These are phyloP conservation scores for Amblyteles armatorius DNA, from an alignment of 2,888 invertebrate genomes.

Conservation along the genomic window DNA sequence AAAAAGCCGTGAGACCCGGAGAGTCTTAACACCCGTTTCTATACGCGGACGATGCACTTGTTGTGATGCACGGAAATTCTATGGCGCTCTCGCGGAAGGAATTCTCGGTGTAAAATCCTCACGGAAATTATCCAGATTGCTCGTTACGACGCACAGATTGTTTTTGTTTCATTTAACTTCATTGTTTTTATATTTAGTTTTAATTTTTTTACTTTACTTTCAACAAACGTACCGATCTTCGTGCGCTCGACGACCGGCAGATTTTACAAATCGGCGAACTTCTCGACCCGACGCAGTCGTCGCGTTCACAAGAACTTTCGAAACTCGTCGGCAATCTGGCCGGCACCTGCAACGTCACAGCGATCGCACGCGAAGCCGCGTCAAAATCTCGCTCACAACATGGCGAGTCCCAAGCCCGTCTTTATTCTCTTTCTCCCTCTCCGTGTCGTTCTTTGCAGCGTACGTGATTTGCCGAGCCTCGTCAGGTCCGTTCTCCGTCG, in stretches of 20 bases:
- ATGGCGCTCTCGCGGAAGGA: conserved; percentile 1
- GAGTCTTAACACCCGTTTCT: neutral
- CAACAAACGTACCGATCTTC: neutral
- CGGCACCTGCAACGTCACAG: conserved; percentile 61
- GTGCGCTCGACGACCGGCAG: neutral
- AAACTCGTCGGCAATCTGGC: neutral
- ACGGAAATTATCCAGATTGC: neutral
- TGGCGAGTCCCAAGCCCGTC: conserved; percentile 39
- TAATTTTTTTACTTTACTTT: neutral
- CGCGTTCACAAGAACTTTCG: neutral
- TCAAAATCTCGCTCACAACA: conserved; percentile 60
- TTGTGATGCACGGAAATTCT: conserved; percentile 53
- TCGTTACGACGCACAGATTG: neutral
- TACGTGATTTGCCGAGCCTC: conserved; percentile 1
- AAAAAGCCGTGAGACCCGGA: neutral
- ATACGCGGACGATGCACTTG: conserved; percentile 47
- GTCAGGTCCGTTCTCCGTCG: neutral
- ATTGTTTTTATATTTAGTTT: neutral
- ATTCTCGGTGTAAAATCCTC: neutral
- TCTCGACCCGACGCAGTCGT: conserved; percentile 7
- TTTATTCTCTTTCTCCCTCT: conserved; percentile 10
- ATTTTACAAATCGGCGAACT: neutral
- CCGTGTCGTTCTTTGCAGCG: conserved; percentile 10
- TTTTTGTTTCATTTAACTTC: neutral
- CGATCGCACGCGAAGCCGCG: conserved; percentile 45